Conservation (phyloP, 2,888 invertebrate species). For the Eucera pruinosa region DNA sequence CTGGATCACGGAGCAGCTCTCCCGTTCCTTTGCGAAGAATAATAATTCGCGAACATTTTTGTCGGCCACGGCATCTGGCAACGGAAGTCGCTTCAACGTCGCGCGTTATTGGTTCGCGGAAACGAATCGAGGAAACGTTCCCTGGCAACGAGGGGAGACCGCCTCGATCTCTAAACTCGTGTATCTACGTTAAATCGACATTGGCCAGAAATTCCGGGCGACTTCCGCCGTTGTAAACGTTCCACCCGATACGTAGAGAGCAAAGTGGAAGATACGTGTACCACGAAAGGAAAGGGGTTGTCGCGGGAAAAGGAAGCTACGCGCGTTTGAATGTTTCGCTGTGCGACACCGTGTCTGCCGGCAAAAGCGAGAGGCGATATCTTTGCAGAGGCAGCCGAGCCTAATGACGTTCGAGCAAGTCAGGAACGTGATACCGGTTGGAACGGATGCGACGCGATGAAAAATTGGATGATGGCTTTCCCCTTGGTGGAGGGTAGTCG, state of each 20-base stretch:
- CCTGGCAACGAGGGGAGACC: constrained; percentile 4
- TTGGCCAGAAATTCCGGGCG: not conserved
- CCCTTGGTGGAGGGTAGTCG: not conserved
- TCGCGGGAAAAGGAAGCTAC: not conserved
- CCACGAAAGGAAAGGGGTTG: not conserved
- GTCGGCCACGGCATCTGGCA: constrained; percentile 12
- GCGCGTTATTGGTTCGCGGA: constrained; percentile 12
- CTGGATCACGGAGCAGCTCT: not conserved
- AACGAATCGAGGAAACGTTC: constrained; percentile 11
- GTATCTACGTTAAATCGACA: constrained; percentile 6
- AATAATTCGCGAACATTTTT: constrained; percentile 9
- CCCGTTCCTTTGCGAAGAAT: not conserved
- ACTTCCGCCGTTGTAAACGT: not conserved
- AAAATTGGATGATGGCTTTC: not conserved
- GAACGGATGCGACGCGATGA: constrained; percentile 32
- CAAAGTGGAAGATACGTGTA: too few species aligned
- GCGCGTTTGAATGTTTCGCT: constrained; percentile 16
- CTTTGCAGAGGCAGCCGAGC: constrained; percentile 22
- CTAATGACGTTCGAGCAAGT: constrained; percentile 56
- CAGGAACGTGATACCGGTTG: constrained; percentile 22
- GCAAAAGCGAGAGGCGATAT: constrained; percentile 41
- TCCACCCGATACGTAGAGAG: not conserved
- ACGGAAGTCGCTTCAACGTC: constrained; percentile 5
- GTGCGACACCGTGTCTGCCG: not conserved
- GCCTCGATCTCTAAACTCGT: not conserved